These are phyloP conservation scores for Ips nitidus DNA, from an alignment of 1,140 invertebrate genomes.

Conservation along the genomic window DNA sequence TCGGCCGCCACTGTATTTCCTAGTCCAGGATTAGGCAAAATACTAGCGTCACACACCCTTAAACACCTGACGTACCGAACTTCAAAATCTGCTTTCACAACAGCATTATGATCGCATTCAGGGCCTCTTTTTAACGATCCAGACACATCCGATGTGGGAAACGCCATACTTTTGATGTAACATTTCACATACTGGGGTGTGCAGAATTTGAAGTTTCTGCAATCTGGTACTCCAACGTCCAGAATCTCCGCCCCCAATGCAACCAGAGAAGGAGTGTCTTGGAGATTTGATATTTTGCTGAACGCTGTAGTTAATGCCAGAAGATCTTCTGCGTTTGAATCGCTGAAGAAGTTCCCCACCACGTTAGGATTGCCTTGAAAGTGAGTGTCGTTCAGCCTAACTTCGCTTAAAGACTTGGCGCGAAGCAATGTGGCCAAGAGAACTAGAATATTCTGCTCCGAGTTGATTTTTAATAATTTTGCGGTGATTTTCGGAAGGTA, in stretches of 20 bases:
- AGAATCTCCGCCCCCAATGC: slow-evolving; percentile 59
- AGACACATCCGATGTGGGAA: slow-evolving; percentile 51
- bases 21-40: slow-evolving; percentile 62
- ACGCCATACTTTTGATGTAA: slow-evolving; percentile 61
- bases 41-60: slow-evolving; percentile 73
- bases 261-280: slow-evolving; percentile 47
- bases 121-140: slow-evolving; percentile 75
- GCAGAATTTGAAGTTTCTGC: slow-evolving; percentile 62
- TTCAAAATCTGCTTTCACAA: slow-evolving; percentile 70
- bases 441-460: slow-evolving; percentile 28
- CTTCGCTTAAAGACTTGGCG: slow-evolving; percentile 64
- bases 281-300: slow-evolving; percentile 43
- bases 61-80: slow-evolving; percentile 67
- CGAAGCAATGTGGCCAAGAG: slow-evolving; percentile 67
- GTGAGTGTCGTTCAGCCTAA: slow-evolving; percentile 60
- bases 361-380: slow-evolving; percentile 65
- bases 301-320: slow-evolving; percentile 45
- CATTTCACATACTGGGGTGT: slow-evolving; percentile 54
- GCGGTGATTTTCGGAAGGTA: slow-evolving; percentile 21
- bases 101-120: slow-evolving; percentile 60
- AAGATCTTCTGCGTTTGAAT: slow-evolving; percentile 51
- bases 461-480: slow-evolving; percentile 28
- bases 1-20: slow-evolving; percentile 51
- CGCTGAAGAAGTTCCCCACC: slow-evolving; percentile 63
- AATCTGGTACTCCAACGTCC: slow-evolving; percentile 63